phyloP scores from a whole-genome alignment of 2,888 invertebrate species.

The Mamestra brassicae region DNA sequence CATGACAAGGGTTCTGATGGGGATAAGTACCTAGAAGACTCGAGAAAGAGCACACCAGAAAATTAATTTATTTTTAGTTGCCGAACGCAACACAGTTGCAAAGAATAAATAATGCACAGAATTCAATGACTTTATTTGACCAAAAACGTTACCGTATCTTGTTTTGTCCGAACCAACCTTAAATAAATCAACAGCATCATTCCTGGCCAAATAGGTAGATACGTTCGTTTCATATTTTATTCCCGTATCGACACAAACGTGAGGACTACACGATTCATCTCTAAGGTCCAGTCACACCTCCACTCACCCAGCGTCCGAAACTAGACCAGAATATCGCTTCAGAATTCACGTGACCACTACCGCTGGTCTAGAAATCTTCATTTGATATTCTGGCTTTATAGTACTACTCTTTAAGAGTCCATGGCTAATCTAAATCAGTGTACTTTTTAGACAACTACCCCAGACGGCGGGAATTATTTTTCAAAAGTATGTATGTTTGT shows the following conservation, averaged over 20 bases:
- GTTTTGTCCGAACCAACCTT: not conserved
- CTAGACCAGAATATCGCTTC: conserved; percentile 24
- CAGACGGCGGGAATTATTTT: no score
- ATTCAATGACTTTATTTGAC: not conserved
- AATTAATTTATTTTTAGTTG: not conserved
- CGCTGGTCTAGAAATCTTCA: conserved; percentile 28
- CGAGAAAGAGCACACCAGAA: no score
- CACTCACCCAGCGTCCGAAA: conserved; percentile 9
- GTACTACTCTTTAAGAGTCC: not conserved
- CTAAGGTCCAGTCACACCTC: conserved; percentile 6
- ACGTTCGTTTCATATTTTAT: conserved; percentile 29
- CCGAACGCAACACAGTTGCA: not conserved
- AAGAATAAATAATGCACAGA: not conserved
- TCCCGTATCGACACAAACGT: conserved; percentile 21
- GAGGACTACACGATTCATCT: conserved; percentile 17
- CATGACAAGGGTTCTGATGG: no score
- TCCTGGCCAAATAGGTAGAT: not conserved
- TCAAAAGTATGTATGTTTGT: no score
- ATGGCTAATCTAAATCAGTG: no score
- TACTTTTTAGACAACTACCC: no score
- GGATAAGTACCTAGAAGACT: no score
- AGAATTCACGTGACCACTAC: conserved; percentile 54
- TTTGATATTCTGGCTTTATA: not conserved
- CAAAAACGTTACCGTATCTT: not conserved
- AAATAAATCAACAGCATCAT: conserved; percentile 28